Evolutionary conservation across 64 coral and sea anemone species (phyloP), one percentile per base, ranked within the genome.

Genomic region (Actinia equina): DNA sequence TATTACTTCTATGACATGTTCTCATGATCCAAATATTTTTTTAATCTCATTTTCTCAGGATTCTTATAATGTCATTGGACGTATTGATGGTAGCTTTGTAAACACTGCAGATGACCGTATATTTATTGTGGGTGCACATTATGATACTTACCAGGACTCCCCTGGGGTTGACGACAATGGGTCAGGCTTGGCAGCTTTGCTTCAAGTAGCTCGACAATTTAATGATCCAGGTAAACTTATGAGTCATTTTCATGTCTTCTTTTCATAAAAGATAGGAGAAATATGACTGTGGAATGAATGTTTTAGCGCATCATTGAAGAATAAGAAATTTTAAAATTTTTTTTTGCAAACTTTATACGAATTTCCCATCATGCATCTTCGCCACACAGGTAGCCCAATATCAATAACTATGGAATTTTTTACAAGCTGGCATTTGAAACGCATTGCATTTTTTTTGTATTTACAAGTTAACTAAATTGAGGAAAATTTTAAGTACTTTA

Each of bases 161-260:
- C 90, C 90, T 7, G 94, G 94, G 5, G 94, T 95, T 17, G 90
- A 95, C 16, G 94, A 92, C 46, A 92, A 92, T 43, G 94, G 94
- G 4, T 92, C 94, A 4, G 90, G 94, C 3, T 86, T 95, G 82
- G 84, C 94, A 17, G 94, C 90, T 62, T 53, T 95, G 79, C 77
- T 95, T 62, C 94, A 92, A 23, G 65, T 82, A 17, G 53, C 89
- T 62, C 81, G 84, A 42, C 86, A 83, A 14, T 89, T 77, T 71
- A 83, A 77, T 15, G 79, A 26, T 61, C 18, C 79, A 69, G 90
- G 89, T 91, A 22, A 17, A 30, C 2, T 1, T 30, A 74, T 12
- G 42, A 74, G 7, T 74, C 25, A 27, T 30, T 74, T 74, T 74
- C 62, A 20, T 74, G n/a, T 74, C 69, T 30, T 49, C 25, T 14